Conservation (phyloP, 2,797 vertebrate genomes). For the Melanotaenia nigrans region DNA sequence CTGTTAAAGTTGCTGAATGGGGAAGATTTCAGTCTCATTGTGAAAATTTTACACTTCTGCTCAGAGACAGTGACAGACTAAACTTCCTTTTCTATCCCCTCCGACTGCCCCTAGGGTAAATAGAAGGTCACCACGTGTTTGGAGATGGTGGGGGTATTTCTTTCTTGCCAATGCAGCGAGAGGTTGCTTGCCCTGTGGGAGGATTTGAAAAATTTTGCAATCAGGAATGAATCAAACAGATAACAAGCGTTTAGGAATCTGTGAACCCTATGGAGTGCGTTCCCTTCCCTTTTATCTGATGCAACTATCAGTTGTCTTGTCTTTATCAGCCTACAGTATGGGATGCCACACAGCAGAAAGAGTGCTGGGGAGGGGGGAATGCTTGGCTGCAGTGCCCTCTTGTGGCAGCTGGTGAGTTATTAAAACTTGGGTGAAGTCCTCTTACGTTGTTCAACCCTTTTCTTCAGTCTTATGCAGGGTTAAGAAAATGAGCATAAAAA, state of each 20-base stretch:
- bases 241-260: constrained; percentile 86
- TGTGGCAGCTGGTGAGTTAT: constrained; percentile 56
- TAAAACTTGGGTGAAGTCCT: constrained; percentile 50
- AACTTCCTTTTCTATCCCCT: constrained; percentile 49
- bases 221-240: constrained; percentile 84
- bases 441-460: constrained; percentile 2
- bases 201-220: constrained; percentile 81
- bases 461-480: background rate
- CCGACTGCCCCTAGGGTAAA: constrained; percentile 56
- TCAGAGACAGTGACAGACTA: constrained; percentile 49
- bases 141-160: constrained; percentile 26
- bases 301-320: constrained; percentile 74
- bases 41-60: constrained; percentile 40
- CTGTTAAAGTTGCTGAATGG: constrained; percentile 33
- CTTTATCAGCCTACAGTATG: constrained; percentile 75
- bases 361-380: constrained; percentile 38
- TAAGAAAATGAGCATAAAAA: background rate
- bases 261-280: constrained; percentile 76
- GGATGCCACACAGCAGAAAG: constrained; percentile 68
- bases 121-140: constrained; percentile 69
- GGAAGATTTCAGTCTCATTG: constrained; percentile 55
- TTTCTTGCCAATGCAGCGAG: constrained; percentile 27
- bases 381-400: constrained; percentile 86
- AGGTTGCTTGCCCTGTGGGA: constrained; percentile 72
- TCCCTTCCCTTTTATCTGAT: constrained; percentile 74